Evolutionary conservation across 2,113 vertebrate genomes (phyloP).

Genomic region (Ceuthmochares aereus): DNA sequence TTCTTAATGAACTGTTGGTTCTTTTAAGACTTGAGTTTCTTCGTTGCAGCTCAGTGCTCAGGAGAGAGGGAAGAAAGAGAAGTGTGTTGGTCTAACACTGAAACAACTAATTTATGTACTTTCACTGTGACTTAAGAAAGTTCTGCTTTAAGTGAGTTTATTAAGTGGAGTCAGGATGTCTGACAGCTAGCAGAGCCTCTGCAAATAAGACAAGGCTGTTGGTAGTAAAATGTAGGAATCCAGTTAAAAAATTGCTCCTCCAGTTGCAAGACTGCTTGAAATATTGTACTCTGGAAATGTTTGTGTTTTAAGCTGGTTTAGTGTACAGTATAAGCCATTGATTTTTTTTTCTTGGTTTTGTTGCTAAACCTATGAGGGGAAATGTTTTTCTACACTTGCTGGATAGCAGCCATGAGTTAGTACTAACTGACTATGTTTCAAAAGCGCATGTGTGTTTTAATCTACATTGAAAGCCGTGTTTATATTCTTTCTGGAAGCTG

Average conservation of each 20-base stretch:
- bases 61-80: constrained; percentile 49
- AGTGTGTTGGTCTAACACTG: constrained; percentile 56
- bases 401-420: constrained; percentile 39
- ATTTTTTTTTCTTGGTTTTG: constrained; percentile 31
- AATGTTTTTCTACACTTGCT: constrained; percentile 19
- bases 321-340: constrained; percentile 52
- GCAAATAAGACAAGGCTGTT: constrained; percentile 71
- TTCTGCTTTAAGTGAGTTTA: constrained; percentile 74
- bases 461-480: not conserved
- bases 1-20: constrained; percentile 51
- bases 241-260: constrained; percentile 71
- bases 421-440: constrained; percentile 16
- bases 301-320: constrained; percentile 61
- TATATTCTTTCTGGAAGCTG: constrained; percentile 7
- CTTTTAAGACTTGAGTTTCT: constrained; percentile 36
- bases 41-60: constrained; percentile 20
- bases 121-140: constrained; percentile 73
- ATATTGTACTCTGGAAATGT: constrained; percentile 70
- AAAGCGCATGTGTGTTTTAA: not conserved
- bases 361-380: constrained; percentile 28
- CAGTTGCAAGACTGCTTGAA: constrained; percentile 57
- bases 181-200: constrained; percentile 72
- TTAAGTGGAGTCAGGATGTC: constrained; percentile 81
- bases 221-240: constrained; percentile 70
- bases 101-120: constrained; percentile 76